Percentiles rank a stretch among this genome's conserved stretches.
phyloP scores from a whole-genome alignment of 2,888 invertebrate species.

The Limnephilus auricula region DNA sequence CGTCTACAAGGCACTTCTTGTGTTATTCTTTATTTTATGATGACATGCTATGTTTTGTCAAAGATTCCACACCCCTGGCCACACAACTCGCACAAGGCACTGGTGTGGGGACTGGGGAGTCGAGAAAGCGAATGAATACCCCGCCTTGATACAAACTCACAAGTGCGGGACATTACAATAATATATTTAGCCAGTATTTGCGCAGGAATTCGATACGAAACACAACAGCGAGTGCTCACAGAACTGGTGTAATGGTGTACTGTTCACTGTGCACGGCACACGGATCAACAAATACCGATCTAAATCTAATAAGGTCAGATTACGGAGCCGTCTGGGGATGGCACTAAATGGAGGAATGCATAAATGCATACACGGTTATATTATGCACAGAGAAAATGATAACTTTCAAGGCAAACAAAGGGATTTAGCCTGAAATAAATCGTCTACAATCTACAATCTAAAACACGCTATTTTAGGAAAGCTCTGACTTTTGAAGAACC shows the following conservation, averaged over 20 bases:
- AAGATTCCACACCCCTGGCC: neutral
- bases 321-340: neutral
- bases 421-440: neutral
- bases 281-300: neutral
- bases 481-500: neutral
- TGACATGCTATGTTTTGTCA: no score
- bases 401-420: neutral
- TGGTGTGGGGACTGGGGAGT: neutral
- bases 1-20: no score
- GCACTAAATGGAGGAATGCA: neutral
- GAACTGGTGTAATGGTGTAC: neutral
- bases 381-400: neutral
- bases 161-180: neutral
- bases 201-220: neutral
- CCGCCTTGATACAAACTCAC: neutral
- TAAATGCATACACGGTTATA: neutral
- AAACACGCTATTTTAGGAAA: neutral
- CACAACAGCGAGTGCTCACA: neutral
- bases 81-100: neutral
- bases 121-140: neutral
- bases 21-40: no score
- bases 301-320: slow-evolving; percentile 10
- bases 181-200: neutral
- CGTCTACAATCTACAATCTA: neutral
- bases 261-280: neutral